Percentiles rank a stretch among this genome's conserved stretches.
Conservation (phyloP, 2,797 vertebrate genomes). For the Sebastes kiyomatsui region DNA sequence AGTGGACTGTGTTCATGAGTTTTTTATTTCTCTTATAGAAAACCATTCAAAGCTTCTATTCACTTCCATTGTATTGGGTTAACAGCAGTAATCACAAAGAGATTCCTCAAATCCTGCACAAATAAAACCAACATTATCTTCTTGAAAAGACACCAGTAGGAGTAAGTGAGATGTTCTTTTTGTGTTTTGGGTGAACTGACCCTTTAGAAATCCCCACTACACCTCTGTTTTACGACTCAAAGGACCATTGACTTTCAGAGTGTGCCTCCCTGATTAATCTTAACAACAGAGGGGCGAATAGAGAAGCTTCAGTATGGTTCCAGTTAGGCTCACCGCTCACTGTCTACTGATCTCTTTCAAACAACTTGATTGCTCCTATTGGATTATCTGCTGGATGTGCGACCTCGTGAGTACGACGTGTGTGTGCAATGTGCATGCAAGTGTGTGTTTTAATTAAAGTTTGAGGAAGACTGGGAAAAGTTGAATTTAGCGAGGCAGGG, state of each 20-base stretch:
- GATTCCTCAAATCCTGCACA: background rate
- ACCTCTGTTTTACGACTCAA: constrained; percentile 35
- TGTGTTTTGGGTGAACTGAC: constrained; percentile 24
- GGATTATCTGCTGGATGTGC: constrained; percentile 71
- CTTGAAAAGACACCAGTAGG: background rate
- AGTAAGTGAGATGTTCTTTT: background rate
- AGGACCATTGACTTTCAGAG: constrained; percentile 57
- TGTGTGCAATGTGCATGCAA: constrained; percentile 68
- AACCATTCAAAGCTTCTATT: background rate
- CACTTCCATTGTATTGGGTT: background rate
- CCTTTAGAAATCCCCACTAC: constrained; percentile 26
- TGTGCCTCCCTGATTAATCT: constrained; percentile 67
- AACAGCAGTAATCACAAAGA: background rate
- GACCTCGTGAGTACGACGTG: constrained; percentile 15
- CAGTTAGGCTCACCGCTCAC: constrained; percentile 54
- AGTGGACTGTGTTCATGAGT: background rate
- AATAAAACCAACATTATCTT: background rate
- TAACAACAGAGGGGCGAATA: constrained; percentile 50
- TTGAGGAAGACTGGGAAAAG: constrained; percentile 68
- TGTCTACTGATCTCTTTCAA: constrained; percentile 67
- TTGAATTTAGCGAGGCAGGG: constrained; percentile 78
- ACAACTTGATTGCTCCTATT: constrained; percentile 64
- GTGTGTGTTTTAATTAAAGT: constrained; percentile 84
- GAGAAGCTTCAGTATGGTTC: constrained; percentile 54
- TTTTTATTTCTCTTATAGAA: background rate